These are phyloP conservation scores for Coregonus suidteri DNA, from an alignment of 2,797 vertebrate species.

Conservation along the genomic window DNA sequence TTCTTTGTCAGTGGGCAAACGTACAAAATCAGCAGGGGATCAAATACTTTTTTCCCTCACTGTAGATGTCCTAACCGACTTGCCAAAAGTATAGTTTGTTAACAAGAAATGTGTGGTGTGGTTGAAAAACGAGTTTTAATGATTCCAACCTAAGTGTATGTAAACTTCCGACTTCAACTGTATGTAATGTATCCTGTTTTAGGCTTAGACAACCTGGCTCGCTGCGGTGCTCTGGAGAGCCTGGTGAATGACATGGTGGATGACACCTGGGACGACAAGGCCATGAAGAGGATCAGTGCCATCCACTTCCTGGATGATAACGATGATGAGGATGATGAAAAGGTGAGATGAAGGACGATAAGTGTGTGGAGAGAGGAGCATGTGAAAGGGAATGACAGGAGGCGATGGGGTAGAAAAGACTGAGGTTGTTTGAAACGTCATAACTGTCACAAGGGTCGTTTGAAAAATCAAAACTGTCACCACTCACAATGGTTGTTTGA, in stretches of 20 bases:
- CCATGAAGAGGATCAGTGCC: conserved; percentile 88
- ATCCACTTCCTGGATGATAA: conserved; percentile 94
- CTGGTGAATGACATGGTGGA: conserved; percentile 87
- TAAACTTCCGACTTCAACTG: too few relatives aligned
- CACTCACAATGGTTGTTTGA: background rate
- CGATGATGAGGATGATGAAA: conserved; percentile 87
- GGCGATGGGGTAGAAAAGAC: background rate
- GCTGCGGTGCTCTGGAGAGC: conserved; percentile 89
- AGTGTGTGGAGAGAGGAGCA: background rate
- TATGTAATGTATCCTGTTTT: conserved; percentile 13
- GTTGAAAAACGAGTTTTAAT: too few relatives aligned
- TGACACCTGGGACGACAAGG: conserved; percentile 87
- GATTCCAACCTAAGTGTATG: too few relatives aligned
- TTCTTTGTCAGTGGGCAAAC: too few relatives aligned
- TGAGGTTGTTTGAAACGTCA: background rate
- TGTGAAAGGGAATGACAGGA: background rate
- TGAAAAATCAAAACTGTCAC: background rate
- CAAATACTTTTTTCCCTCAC: too few relatives aligned
- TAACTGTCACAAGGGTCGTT: background rate
- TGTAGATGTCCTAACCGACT: too few relatives aligned
- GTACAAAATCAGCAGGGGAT: too few relatives aligned
- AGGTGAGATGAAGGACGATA: conserved; percentile 73
- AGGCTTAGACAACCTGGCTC: conserved; percentile 87
- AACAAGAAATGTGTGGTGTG: too few relatives aligned
- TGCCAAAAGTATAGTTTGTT: too few relatives aligned